Percentiles rank a stretch among this genome's conserved stretches.
phyloP scores from a whole-genome alignment of 2,797 vertebrate genomes.

The Amblyraja radiata region DNA sequence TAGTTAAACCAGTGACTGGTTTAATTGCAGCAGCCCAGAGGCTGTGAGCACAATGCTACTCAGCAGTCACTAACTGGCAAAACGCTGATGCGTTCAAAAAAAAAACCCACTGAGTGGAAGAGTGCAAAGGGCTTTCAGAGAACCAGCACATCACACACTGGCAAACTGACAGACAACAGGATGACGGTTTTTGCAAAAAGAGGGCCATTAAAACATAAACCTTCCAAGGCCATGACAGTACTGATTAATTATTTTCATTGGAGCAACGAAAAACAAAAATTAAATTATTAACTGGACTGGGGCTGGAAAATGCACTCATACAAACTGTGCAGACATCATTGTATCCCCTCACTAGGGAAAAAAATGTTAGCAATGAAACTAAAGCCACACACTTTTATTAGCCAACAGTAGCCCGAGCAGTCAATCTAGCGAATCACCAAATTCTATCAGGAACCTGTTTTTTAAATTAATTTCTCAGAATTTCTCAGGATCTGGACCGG shows the following conservation, averaged over 20 bases:
- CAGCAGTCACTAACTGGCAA: constrained; percentile 21
- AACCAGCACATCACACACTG: constrained; percentile 15
- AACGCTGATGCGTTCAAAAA: constrained; percentile 33
- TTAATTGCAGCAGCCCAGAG: constrained; percentile 33
- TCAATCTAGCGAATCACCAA: not conserved
- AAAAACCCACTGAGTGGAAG: not conserved
- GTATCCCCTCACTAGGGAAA: not conserved
- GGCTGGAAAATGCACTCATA: not conserved
- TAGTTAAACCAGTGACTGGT: constrained; percentile 35
- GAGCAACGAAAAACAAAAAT: not conserved
- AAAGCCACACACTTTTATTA: not conserved
- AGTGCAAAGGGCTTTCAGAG: constrained; percentile 12
- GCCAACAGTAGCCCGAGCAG: not conserved
- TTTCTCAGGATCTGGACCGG: no score
- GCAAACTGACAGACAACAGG: not conserved
- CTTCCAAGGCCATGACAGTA: not conserved
- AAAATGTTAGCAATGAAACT: not conserved
- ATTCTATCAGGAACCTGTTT: not conserved
- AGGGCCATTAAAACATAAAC: not conserved
- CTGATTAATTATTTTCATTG: not conserved
- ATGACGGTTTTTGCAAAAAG: constrained; percentile 26
- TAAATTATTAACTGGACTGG: not conserved
- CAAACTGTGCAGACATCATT: not conserved
- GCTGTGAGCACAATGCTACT: constrained; percentile 28
- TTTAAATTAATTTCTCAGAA: not conserved